Evolutionary conservation across 2,113 vertebrate genomes (phyloP).

Genomic region (Ramphastos sulfuratus): DNA sequence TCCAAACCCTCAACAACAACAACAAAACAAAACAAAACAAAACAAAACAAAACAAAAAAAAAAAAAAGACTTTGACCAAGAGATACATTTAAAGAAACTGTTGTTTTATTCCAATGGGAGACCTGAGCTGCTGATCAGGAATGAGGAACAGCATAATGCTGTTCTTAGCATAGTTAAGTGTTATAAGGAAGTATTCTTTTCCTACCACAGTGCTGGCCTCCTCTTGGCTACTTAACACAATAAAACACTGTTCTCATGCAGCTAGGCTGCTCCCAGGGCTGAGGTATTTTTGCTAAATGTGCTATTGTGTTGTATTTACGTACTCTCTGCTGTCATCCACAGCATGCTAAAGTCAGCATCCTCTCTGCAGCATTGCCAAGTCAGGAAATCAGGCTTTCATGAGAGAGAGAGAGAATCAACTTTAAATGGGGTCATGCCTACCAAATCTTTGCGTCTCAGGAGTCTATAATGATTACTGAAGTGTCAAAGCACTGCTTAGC

Average conservation of each 20-base stretch:
- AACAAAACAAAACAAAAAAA: neutral
- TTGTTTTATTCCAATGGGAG: neutral
- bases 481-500: neutral
- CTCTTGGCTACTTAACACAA: neutral
- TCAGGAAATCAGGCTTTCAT: neutral
- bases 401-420: neutral
- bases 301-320: neutral
- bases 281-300: neutral
- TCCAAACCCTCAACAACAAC: no score
- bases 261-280: neutral
- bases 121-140: neutral
- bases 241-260: neutral
- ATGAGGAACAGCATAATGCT: neutral
- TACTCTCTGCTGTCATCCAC: neutral
- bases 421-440: neutral
- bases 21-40: neutral
- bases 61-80: neutral
- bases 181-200: neutral
- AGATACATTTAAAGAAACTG: neutral
- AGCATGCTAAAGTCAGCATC: neutral
- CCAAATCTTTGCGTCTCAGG: neutral
- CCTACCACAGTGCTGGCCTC: neutral
- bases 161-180: rapidly evolving
- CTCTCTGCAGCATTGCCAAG: neutral
- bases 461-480: neutral